Evolutionary conservation across 2,113 vertebrate genomes (phyloP).

Genomic region (Odobenus rosmarus): DNA sequence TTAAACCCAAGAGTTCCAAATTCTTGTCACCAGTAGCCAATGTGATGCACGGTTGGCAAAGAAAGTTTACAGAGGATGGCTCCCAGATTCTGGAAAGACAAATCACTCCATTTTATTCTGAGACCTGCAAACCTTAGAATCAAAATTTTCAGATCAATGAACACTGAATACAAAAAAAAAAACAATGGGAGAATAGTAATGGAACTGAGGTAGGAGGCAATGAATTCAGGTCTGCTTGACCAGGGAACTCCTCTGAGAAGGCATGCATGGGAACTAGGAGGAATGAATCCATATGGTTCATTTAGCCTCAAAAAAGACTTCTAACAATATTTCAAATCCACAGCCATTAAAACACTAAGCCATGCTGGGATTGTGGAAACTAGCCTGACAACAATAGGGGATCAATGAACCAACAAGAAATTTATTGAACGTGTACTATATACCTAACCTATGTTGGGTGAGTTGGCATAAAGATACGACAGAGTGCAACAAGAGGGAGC

Average conservation of each 20-base stretch:
- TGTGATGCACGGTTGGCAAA: background rate
- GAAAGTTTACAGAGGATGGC: background rate
- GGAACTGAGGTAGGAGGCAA: background rate
- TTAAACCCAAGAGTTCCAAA: background rate
- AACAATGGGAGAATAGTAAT: background rate
- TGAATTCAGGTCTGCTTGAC: background rate
- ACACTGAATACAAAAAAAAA: slow-evolving; percentile 14
- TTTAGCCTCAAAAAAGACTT: slow-evolving; percentile 22
- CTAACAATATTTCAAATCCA: slow-evolving; percentile 43
- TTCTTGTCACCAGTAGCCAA: background rate
- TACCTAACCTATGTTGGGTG: slow-evolving; percentile 31
- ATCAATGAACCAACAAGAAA: slow-evolving; percentile 49
- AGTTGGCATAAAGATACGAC: slow-evolving; percentile 26
- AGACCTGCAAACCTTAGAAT: background rate
- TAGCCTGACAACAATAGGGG: background rate
- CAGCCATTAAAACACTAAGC: slow-evolving; percentile 41
- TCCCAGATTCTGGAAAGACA: background rate
- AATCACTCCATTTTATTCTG: background rate
- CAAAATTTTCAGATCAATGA: background rate
- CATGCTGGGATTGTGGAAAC: slow-evolving; percentile 1
- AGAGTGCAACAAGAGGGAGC: background rate
- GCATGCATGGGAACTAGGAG: background rate
- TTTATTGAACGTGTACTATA: slow-evolving; percentile 50
- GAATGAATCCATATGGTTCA: background rate
- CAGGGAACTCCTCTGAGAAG: background rate